Evolutionary conservation across 2,113 vertebrate genomes (phyloP), one percentile per base, ranked within the genome.

Genomic region (Anoura caudifer): DNA sequence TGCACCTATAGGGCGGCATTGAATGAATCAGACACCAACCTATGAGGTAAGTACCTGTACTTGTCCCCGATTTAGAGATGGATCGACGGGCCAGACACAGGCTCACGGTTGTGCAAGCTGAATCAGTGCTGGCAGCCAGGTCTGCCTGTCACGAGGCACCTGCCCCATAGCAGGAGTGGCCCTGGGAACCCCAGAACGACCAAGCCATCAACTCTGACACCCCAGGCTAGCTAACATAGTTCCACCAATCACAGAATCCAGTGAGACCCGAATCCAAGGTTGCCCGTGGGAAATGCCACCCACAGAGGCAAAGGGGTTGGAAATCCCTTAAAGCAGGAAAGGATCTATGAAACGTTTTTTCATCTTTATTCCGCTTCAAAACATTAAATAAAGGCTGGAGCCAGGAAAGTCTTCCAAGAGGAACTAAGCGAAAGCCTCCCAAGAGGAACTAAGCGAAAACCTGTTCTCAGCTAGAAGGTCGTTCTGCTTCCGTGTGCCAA

Each of bases 341-440:
- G 4, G 26, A 4, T 38, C 65, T 70, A 4, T 65, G 52, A 43
- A 52, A 65, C 11, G 7, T 50, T 50, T 76, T 77, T 59, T 61
- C n/a, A 43, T 73, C 28, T 93, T 91, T 67, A 38, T 61, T 56
- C 89, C 75, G 17, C 69, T 52, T 63, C 36, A 63, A 81, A 70
- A 63, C 47, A 20, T 65, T 38, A 63, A 61, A 12, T 45, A 16
- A 81, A 93, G 38, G 13, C 3, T 14, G 72, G 70, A 84, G n/a
- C 56, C 56, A 69, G 47, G 75, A 80, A 82, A 75, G 13, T 0
- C 50, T 87, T 80, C 86, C 43, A 36, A 28, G 2, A 82, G 52
- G 56, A 86, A 52, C 50, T 17, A 12, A 87, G 69, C 16, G 22
- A 84, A 76, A 70, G 14, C 33, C 50, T 87, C 76, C 86, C 43